Evolutionary conservation across 1,140 invertebrate species (phyloP).

Genomic region (Bombyx mori): ASM3026992v2 NC_085132.1:11228001-11228500

Average conservation of each 20-base stretch:
- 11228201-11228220: slow-evolving; percentile 84
- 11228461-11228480: too few species aligned
- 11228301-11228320: slow-evolving; percentile 79
- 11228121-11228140: slow-evolving; percentile 33
- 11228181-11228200: slow-evolving; percentile 89
- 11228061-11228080: too few species aligned
- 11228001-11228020: too few species aligned
- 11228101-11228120: too few species aligned
- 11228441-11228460: too few species aligned
- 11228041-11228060: too few species aligned
- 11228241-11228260: slow-evolving; percentile 79
- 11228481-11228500: too few species aligned
- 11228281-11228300: slow-evolving; percentile 85
- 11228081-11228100: too few species aligned
- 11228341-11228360: slow-evolving; percentile 74
- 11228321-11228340: slow-evolving; percentile 79
- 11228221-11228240: slow-evolving; percentile 81
- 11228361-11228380: slow-evolving; percentile 69
- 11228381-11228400: slow-evolving; percentile 29
- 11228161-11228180: slow-evolving; percentile 80
- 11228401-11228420: neutral
- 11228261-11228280: slow-evolving; percentile 86
- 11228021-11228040: too few species aligned
- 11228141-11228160: slow-evolving; percentile 82
- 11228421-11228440: too few species aligned